Conservation (phyloP, 1,140 invertebrate genomes). For the Bombus pyrosoma region DNA sequence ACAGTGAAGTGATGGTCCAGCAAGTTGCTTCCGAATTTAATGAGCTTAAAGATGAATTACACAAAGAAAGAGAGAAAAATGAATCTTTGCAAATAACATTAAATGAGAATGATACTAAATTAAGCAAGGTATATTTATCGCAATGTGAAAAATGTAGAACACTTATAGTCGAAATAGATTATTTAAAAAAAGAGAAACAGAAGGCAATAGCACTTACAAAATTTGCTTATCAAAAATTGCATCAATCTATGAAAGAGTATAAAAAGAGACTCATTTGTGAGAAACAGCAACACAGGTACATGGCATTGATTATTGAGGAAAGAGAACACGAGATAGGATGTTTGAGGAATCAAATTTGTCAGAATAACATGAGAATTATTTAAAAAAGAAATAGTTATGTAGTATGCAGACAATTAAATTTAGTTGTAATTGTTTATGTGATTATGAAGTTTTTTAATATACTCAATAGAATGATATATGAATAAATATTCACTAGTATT, state of each 20-base stretch:
- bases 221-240: conserved; percentile 63
- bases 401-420: conserved; percentile 12
- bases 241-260: conserved; percentile 47
- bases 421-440: conserved; percentile 1
- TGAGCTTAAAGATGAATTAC: conserved; percentile 61
- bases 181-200: conserved; percentile 58
- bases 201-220: conserved; percentile 64
- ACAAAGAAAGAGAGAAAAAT: conserved; percentile 60
- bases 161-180: conserved; percentile 53
- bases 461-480: background rate
- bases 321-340: conserved; percentile 58
- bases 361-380: background rate
- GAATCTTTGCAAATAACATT: conserved; percentile 55
- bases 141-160: conserved; percentile 58
- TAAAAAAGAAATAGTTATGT: conserved; percentile 2
- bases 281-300: conserved; percentile 44
- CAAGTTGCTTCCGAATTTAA: conserved; percentile 68
- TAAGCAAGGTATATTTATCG: conserved; percentile 28
- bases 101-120: conserved; percentile 34
- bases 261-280: conserved; percentile 51
- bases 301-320: conserved; percentile 47
- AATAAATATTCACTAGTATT: conserved; percentile 5
- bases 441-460: background rate
- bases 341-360: conserved; percentile 57
- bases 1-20: conserved; percentile 64